phyloP scores from a whole-genome alignment of 2,888 invertebrate species.

The Melipona beecheii region DNA sequence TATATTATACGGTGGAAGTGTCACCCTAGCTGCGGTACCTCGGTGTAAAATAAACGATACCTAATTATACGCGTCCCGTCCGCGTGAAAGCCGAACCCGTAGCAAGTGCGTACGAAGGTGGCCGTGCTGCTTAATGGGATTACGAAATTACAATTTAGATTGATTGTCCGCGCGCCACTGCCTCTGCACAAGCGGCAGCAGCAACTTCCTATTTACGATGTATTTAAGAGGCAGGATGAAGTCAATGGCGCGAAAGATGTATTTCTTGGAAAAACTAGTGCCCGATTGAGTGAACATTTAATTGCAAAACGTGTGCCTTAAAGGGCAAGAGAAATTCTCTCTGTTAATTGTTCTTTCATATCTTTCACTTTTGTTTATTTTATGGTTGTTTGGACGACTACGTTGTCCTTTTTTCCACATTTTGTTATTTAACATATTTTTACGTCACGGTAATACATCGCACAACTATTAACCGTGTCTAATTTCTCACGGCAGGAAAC shows the following conservation, averaged over 20 bases:
- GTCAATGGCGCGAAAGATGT: constrained; percentile 6
- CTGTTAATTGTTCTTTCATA: neutral
- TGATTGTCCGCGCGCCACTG: constrained; percentile 62
- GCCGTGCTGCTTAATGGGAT: constrained; percentile 74
- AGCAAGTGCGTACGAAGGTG: constrained; percentile 78
- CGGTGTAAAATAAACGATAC: constrained; percentile 83
- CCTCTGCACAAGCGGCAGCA: neutral
- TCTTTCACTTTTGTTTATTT: neutral
- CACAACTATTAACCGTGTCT: neutral
- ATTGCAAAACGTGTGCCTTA: neutral
- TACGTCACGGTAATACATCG: neutral
- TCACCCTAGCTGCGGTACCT: constrained; percentile 71
- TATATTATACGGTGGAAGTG: constrained; percentile 56
- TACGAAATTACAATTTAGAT: constrained; percentile 78
- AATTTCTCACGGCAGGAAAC: neutral
- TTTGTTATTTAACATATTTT: no score
- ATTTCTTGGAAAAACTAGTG: neutral
- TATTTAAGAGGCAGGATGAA: constrained; percentile 7
- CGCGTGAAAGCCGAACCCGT: constrained; percentile 63
- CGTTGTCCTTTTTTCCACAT: no score
- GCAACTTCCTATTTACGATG: constrained; percentile 1
- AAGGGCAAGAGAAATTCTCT: neutral
- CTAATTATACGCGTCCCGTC: constrained; percentile 81
- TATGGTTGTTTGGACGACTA: neutral
- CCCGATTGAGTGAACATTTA: neutral